phyloP scores from a whole-genome alignment of 2,888 invertebrate species.

The Lasioglossum figueresi region DNA sequence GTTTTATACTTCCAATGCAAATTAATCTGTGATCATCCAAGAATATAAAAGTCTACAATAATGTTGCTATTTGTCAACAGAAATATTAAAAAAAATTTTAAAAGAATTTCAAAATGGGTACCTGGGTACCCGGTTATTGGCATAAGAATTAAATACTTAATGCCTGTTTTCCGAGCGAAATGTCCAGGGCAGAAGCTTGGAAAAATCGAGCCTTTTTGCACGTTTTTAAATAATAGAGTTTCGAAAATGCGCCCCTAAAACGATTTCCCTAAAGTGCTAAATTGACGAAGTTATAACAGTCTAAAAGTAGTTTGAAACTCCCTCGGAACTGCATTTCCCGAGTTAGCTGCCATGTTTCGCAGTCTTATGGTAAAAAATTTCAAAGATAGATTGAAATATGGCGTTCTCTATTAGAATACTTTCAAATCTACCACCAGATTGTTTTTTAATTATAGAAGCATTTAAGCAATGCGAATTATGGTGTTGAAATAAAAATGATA shows the following conservation, averaged over 20 bases:
- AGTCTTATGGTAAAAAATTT: background rate
- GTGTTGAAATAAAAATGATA: background rate
- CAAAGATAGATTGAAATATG: background rate
- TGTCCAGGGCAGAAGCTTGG: background rate
- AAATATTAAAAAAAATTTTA: too few relatives aligned
- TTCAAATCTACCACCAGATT: background rate
- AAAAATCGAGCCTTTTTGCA: background rate
- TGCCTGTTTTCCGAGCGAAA: background rate
- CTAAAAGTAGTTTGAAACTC: background rate
- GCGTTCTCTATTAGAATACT: background rate
- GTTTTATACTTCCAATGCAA: too few relatives aligned
- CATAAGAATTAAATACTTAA: too few relatives aligned
- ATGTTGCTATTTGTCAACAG: too few relatives aligned
- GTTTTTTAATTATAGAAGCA: background rate
- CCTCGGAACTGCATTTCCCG: background rate
- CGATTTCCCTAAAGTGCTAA: constrained; percentile 5
- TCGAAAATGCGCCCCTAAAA: background rate
- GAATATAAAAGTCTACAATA: too few relatives aligned
- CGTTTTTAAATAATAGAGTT: background rate
- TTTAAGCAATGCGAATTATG: background rate
- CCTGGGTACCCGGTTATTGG: too few relatives aligned
- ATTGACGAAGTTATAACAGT: constrained; percentile 2
- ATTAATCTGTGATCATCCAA: too few relatives aligned
- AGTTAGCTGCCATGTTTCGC: constrained; percentile 5
- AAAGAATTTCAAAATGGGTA: too few relatives aligned